Base-by-base conservation (phyloP, 2,888 invertebrate genomes). In the Brassicogethes aeneus region DNA sequence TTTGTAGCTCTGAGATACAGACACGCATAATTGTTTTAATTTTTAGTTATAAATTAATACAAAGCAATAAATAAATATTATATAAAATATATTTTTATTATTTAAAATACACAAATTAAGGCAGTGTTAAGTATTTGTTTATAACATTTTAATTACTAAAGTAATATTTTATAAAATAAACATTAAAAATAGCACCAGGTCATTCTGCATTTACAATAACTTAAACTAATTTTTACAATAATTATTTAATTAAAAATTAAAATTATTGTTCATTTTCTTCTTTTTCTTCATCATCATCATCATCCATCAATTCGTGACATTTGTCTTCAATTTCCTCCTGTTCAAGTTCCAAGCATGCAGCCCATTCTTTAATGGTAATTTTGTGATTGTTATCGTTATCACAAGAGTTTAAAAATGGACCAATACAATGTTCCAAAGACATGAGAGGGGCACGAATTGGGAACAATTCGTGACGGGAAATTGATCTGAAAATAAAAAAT, bases 361-460 rank as follows among this genome's bases (percentile, higher is more conserved):
- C 94, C 96, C 96, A 97, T 72, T 97, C 96, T 52, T 79, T 71
- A 50, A 96, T 77, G 15, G 89, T 85, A 65, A 97, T 88, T 65
- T 84, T 82, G 68, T 94, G 92, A 70, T 96, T 88, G 60, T 84
- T 76, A 70, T 96, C 80, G 23, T 70, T 71, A 69, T 97, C 96
- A 69, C 97, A 97, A 16, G 75, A 74, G 70, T 94, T 85, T 48
- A 96, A 79, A 79, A 97, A 97, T 31, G 94, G 93, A 44, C 91
- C 89, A 69, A 96, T 95, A 73, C 97, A 97, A 68, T 95, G 95
- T 71, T 97, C 97, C 70, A 97, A 78, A 29, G 94, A 82, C 78
- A 95, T 86, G 49, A 97, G 75, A 2, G 94, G 93, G 37, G 95
- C 95, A 45, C 92, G 82, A 65, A 95, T 91, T 39, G 94, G 94